Conservation (phyloP, 2,113 vertebrate genomes). For the Perca flavescens region DNA sequence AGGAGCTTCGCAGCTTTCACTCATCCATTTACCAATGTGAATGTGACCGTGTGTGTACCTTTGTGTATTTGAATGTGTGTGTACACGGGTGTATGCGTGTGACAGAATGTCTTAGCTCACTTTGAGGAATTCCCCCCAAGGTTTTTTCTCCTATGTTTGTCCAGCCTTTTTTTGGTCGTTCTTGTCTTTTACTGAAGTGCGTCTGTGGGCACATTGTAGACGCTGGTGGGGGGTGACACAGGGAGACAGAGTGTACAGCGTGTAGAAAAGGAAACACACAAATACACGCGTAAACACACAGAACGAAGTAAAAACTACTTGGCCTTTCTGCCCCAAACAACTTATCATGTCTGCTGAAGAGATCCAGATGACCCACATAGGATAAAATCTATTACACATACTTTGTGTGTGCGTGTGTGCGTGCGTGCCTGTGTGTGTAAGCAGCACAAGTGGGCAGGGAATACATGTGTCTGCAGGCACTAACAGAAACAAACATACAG, state of each 20-base stretch:
- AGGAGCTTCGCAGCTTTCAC: slow-evolving; percentile 32
- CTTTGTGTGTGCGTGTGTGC: not conserved
- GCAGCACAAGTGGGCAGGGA: not conserved
- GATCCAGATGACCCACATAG: slow-evolving; percentile 33
- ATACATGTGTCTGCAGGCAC: not conserved
- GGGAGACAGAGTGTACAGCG: not conserved
- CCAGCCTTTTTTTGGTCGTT: slow-evolving; percentile 42
- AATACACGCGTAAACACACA: slow-evolving; percentile 32
- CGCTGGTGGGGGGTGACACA: not conserved
- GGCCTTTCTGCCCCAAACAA: slow-evolving; percentile 20
- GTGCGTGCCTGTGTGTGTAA: not conserved
- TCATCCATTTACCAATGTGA: slow-evolving; percentile 23
- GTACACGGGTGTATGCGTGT: slow-evolving; percentile 18
- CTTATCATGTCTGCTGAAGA: slow-evolving; percentile 26
- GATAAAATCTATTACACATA: slow-evolving; percentile 3
- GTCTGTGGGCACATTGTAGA: slow-evolving; percentile 28
- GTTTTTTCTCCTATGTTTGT: slow-evolving; percentile 60
- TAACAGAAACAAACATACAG: slow-evolving; percentile 22
- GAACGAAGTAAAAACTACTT: slow-evolving; percentile 22
- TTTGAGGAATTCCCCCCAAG: slow-evolving; percentile 68
- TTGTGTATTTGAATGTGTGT: not conserved
- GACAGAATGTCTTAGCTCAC: slow-evolving; percentile 52
- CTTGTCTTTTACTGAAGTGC: slow-evolving; percentile 35
- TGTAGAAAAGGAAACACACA: slow-evolving; percentile 38
- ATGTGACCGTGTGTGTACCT: slow-evolving; percentile 11